Percentiles rank a stretch among this genome's conserved stretches.
Evolutionary conservation across 1,140 invertebrate species (phyloP).

Genomic region (Luehdorfia chinensis): DNA sequence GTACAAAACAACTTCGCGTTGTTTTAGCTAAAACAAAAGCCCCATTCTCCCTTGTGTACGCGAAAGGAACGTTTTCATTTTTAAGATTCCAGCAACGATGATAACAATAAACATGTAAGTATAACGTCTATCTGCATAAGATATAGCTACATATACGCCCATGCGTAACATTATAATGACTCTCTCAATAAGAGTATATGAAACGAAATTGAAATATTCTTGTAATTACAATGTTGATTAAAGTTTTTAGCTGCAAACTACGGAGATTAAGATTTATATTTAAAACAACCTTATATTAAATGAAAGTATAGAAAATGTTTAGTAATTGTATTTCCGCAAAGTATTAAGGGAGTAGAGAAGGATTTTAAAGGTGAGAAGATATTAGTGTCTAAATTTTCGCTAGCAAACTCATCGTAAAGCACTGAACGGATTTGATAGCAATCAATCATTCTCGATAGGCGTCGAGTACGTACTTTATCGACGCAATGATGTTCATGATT

Average conservation of each 20-base stretch:
- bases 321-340: too few relatives aligned
- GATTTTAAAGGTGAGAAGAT: conserved; percentile 7
- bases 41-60: conserved; percentile 3
- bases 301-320: too few relatives aligned
- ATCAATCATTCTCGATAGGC: conserved; percentile 33
- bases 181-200: too few relatives aligned
- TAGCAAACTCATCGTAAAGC: conserved; percentile 9
- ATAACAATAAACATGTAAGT: conserved; percentile 14
- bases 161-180: too few relatives aligned
- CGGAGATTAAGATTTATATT: background rate
- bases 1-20: conserved; percentile 4
- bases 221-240: too few relatives aligned
- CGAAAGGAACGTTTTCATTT: conserved; percentile 11
- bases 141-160: too few relatives aligned
- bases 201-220: too few relatives aligned
- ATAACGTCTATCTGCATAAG: too few relatives aligned
- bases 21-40: conserved; percentile 2
- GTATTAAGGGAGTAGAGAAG: too few relatives aligned
- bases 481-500: conserved; percentile 13
- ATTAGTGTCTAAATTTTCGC: conserved; percentile 11
- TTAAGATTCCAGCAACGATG: conserved; percentile 11
- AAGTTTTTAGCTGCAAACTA: background rate
- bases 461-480: conserved; percentile 19
- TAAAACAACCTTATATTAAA: too few relatives aligned
- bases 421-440: conserved; percentile 20